These are phyloP conservation scores for Philotrypesis tridentata DNA, from an alignment of 1,140 invertebrate genomes.

Conservation along the genomic window DNA sequence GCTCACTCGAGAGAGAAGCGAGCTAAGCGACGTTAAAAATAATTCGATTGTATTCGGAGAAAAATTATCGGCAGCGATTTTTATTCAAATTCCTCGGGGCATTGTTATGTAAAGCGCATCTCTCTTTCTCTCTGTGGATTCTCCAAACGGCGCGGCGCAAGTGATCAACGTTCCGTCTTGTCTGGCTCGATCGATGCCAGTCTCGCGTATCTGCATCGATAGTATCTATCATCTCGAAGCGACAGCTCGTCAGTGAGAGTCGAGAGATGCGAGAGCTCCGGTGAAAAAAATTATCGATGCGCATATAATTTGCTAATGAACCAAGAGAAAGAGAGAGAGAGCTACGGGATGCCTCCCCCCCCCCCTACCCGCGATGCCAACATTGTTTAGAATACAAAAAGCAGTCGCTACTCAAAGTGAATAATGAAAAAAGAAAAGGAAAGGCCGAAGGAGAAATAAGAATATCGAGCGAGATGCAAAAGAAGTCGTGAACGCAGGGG, in stretches of 20 bases:
- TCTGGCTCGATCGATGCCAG: background rate
- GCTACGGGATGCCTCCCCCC: background rate
- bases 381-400: constrained; percentile 29
- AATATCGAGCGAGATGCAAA: background rate
- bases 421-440: background rate
- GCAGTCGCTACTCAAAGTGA: background rate
- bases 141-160: background rate
- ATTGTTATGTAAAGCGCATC: background rate
- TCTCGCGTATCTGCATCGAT: background rate
- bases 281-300: constrained; percentile 26
- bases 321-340: background rate
- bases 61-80: background rate
- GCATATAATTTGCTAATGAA: constrained; percentile 23
- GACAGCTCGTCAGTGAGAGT: constrained; percentile 9
- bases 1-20: too few species aligned
- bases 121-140: too few species aligned
- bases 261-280: too few species aligned
- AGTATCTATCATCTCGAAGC: background rate
- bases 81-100: background rate
- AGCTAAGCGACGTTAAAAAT: too few species aligned
- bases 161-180: background rate
- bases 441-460: background rate
- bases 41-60: too few species aligned
- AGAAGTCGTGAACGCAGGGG: background rate
- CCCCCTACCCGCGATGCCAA: too few species aligned